Evolutionary conservation across 2,797 vertebrate species (phyloP), one percentile per base, ranked within the genome.

Genomic region (Notolepis coatsorum): DNA sequence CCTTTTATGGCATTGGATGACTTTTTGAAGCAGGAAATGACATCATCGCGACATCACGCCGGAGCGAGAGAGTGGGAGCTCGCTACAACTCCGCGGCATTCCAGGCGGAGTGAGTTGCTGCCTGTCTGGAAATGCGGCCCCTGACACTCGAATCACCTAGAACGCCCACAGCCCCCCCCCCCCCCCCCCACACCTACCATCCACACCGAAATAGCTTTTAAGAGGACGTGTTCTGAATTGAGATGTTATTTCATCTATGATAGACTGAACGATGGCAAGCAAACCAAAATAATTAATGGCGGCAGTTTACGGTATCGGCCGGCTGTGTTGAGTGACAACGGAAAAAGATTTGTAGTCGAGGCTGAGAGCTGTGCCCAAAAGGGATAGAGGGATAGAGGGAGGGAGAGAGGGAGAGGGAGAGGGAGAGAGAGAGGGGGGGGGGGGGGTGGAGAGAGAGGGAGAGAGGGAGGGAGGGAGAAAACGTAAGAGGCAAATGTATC

Each of bases 1-100:
- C 93, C 92, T 93, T 93, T 91, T 93, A 93, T 91, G 92, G 93
- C 79, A 71, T 81, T 63, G 73, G 47, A 82, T 69, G 67, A 78
- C 74, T 84, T 84, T 90, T 89, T 82, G 52, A 89, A 86, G 89
- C 90, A 93, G 93, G 93, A 94, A 92, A 85, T 93, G 85, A 92
- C 88, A 81, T 88, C 82, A 82, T 50, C n/a, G n/a, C n/a, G n/a
- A n/a, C n/a, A n/a, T n/a, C n/a, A n/a, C n/a, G n/a, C n/a, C n/a
- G n/a, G n/a, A n/a, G n/a, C n/a, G n/a, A 56, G 56, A n/a, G n/a
- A 61, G 74, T 21, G 8, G 61, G 67, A 72, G 68, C 56, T 48
- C n/a, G n/a, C n/a, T n/a, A n/a, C n/a, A 68, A 48, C 53, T 57
- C 55, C 41, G 30, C 51, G 60, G 65, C 82, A 74, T 80, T 84